phyloP scores from a whole-genome alignment of 2,797 vertebrate species.

The Mallotus villosus region DNA sequence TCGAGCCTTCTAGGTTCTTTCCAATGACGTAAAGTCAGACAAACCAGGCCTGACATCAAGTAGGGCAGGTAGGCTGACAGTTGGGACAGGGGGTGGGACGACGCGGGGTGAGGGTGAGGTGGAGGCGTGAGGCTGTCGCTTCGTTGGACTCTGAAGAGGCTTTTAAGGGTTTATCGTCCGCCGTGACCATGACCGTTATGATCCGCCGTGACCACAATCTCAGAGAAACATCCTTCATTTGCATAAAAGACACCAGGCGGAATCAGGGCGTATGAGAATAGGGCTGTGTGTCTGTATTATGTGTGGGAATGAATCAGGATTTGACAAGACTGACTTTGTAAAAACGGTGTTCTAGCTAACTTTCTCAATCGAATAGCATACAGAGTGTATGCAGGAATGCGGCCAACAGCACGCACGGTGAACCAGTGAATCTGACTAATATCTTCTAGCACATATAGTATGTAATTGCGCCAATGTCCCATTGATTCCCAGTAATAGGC shows the following conservation, averaged over 20 bases:
- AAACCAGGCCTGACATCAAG: conserved; percentile 30
- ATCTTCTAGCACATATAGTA: conserved; percentile 12
- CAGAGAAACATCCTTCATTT: conserved; percentile 33
- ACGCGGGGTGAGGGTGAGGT: conserved; percentile 9
- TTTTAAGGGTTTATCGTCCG: conserved; percentile 7
- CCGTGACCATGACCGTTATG: too few species aligned
- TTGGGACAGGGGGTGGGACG: conserved; percentile 12
- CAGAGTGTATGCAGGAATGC: not conserved
- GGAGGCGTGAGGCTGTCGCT: conserved; percentile 3
- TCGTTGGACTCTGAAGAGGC: conserved; percentile 13
- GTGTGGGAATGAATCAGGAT: not conserved
- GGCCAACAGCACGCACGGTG: not conserved
- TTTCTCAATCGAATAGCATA: not conserved
- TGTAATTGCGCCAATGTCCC: not conserved
- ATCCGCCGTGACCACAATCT: conserved; percentile 14
- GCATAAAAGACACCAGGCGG: conserved; percentile 26
- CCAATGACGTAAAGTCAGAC: conserved; percentile 40
- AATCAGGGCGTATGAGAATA: conserved; percentile 4
- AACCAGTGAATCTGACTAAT: not conserved
- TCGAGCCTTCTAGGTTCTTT: conserved; percentile 11
- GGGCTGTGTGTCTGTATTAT: conserved; percentile 30
- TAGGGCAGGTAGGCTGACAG: conserved; percentile 42
- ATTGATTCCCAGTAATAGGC: conserved; percentile 37
- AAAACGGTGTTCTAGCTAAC: not conserved
- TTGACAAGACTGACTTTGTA: not conserved